Conservation (phyloP, 2,113 vertebrate genomes). For the Syrmaticus mikado region DNA sequence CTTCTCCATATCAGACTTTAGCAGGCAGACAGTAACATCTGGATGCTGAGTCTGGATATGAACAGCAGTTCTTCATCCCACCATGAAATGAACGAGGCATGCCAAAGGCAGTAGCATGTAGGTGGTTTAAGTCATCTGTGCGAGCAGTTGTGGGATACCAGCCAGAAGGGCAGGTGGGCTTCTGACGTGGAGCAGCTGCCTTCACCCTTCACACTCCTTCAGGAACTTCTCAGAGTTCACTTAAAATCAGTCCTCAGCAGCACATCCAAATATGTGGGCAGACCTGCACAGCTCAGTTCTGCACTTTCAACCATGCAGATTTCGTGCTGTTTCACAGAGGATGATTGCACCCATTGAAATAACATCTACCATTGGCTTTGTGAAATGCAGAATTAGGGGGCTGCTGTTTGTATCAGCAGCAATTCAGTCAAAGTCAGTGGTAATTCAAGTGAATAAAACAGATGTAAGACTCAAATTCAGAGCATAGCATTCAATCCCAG, state of each 20-base stretch:
- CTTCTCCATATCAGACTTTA: background rate
- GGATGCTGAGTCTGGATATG: background rate
- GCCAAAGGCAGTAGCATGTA: background rate
- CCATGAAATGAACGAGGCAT: background rate
- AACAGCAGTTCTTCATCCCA: background rate
- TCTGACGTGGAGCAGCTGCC: fast-evolving
- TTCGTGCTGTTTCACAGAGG: background rate
- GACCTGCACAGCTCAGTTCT: background rate
- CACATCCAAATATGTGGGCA: background rate
- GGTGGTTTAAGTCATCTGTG: background rate
- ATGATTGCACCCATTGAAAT: background rate
- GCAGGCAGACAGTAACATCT: background rate
- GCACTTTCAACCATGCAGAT: background rate
- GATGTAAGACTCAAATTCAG: background rate
- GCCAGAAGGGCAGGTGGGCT: background rate
- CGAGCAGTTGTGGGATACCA: background rate
- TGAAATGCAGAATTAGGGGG: background rate
- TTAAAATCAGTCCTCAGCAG: background rate
- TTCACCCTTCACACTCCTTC: background rate
- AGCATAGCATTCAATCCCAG: background rate
- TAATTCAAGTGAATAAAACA: background rate
- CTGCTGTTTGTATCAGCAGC: background rate
- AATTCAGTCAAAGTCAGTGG: background rate
- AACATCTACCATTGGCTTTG: background rate
- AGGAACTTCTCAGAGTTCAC: background rate